Base-by-base conservation (phyloP, 2,888 invertebrate species). In the Dolichomitus sp. region DNA sequence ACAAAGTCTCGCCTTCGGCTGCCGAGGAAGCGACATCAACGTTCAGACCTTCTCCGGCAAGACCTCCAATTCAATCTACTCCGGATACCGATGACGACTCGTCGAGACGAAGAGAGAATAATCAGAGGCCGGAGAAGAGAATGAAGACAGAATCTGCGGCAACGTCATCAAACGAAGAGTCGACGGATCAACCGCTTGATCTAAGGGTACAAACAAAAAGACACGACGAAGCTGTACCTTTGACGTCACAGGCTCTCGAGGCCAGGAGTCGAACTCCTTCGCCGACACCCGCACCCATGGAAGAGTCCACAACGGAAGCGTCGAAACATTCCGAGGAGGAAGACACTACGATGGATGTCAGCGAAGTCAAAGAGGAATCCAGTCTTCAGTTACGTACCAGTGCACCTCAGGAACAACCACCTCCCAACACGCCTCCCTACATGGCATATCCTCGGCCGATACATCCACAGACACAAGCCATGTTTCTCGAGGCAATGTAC, bases 381-480 rank as follows among this genome's bases (percentile, higher is more conserved):
- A 87, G 84, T 61, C 83, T 86, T 3, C 80, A 65, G 23, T 37
- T 87, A n/a, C 83, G 88, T 17, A 85, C 85, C 0, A 87, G 83
- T 7, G 9, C 85, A 0, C 50, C 88, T 0, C 66, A 86, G 9
- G 89, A 90, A 27, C 84, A 80, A 59, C 87, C 86, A 17, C 87
- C 88, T 4, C 83, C 88, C 14, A 89, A 85, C 9, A 89, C 93
- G 1, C 95, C 96, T 0, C 95, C 96, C 0, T 93, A 94, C 74
- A 96, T 97, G 94, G 96, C 96, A 0, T 98, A 97, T 89, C 98
- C 98, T 0, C 95, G 97, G 91, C 97, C 98, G 0, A 96, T 98
- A 80, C 97, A 98, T 90, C 97, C 98, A 93, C 94, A 97, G 73
- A 94, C 97, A 59, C 97, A 97, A 81, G 96, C 96, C 1, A 96